Percentiles rank a stretch among this genome's conserved stretches.
phyloP scores from a whole-genome alignment of 1,140 invertebrate genomes.

The Megathymus violae region DNA sequence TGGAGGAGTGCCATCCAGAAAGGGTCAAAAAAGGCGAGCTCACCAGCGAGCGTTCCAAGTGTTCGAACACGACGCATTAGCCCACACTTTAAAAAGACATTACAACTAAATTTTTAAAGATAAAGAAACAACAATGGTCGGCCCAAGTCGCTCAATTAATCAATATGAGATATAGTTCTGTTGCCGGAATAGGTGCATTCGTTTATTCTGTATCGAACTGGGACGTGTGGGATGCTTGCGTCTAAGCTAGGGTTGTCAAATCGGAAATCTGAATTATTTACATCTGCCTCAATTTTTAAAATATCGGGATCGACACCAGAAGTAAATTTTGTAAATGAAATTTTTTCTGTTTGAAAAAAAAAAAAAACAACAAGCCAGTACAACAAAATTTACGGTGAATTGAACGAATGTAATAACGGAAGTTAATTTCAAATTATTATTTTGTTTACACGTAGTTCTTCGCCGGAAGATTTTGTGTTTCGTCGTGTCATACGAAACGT shows the following conservation, averaged over 20 bases:
- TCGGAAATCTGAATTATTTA: no score
- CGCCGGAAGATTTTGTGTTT: no score
- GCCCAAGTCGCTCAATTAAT: conserved; percentile 56
- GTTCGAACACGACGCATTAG: conserved; percentile 37
- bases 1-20: conserved; percentile 23
- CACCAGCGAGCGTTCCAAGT: background rate
- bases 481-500: background rate
- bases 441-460: no score
- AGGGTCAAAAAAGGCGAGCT: conserved; percentile 18
- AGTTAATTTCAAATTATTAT: no score
- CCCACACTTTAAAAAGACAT: conserved; percentile 61
- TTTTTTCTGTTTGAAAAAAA: no score
- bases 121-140: conserved; percentile 65
- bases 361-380: no score
- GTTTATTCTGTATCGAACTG: conserved; percentile 67
- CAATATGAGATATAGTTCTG: conserved; percentile 67
- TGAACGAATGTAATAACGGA: no score
- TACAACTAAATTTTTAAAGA: conserved; percentile 69
- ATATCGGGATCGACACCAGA: no score
- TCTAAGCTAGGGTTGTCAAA: background rate
- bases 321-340: no score
- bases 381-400: no score
- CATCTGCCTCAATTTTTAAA: no score
- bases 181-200: conserved; percentile 69
- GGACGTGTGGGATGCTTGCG: conserved; percentile 58